Percentiles rank a stretch among this genome's conserved stretches.
These are phyloP conservation scores for Mesocricetus auratus DNA, from an alignment of 2,113 vertebrate genomes.

Conservation along the genomic window DNA sequence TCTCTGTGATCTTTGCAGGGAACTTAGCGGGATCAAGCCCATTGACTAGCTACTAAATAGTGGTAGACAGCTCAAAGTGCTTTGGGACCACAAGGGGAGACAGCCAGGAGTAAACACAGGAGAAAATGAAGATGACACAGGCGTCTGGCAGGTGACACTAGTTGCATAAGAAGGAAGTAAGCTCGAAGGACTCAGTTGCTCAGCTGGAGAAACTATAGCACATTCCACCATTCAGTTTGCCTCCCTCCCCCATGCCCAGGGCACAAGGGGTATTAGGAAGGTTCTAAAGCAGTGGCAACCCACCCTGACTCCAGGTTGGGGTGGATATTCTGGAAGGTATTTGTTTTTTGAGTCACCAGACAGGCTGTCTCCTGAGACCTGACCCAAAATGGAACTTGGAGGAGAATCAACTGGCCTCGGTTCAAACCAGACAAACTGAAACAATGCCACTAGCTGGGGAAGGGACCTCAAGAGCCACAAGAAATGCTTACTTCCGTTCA, in stretches of 20 bases:
- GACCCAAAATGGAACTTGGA: slow-evolving; percentile 79
- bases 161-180: not conserved
- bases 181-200: not conserved
- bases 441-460: slow-evolving; percentile 54
- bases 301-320: slow-evolving; percentile 16
- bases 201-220: not conserved
- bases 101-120: not conserved
- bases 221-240: too few relatives aligned
- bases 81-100: not conserved
- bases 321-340: slow-evolving; percentile 40
- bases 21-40: not conserved
- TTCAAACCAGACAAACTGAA: slow-evolving; percentile 73
- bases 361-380: slow-evolving; percentile 80
- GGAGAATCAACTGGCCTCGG: slow-evolving; percentile 71
- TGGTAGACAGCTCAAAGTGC: not conserved
- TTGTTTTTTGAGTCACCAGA: slow-evolving; percentile 66
- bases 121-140: not conserved
- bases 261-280: not conserved
- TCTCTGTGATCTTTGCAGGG: not conserved
- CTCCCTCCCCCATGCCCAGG: not conserved
- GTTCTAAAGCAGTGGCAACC: not conserved
- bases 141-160: not conserved
- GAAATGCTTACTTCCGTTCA: slow-evolving; percentile 55
- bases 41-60: not conserved
- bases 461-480: not conserved